Evolutionary conservation across 2,888 invertebrate species (phyloP).

Genomic region (Prosopocoilus inquinatus): DNA sequence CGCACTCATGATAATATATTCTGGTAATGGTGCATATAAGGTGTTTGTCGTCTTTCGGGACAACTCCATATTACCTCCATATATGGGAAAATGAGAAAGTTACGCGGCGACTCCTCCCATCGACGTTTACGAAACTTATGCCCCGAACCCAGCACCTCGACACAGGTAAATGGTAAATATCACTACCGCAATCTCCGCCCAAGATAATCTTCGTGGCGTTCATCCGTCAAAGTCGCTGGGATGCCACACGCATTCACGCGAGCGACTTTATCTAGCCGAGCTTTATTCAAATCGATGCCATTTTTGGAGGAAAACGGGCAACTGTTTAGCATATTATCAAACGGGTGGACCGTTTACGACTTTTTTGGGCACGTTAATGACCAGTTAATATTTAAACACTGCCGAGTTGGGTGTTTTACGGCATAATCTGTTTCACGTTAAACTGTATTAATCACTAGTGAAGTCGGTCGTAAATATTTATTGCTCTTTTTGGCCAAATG

Average conservation of each 20-base stretch:
- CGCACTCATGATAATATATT: constrained; percentile 26
- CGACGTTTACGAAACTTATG: constrained; percentile 25
- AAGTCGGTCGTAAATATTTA: no score
- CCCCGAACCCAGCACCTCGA: constrained; percentile 5
- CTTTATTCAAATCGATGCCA: not conserved
- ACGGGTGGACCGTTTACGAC: no score
- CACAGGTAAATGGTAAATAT: not conserved
- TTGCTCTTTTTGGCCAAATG: no score
- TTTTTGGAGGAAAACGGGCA: no score
- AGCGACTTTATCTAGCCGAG: not conserved
- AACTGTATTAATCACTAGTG: no score
- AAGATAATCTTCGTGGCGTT: not conserved
- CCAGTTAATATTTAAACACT: no score
- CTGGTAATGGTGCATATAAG: constrained; percentile 23
- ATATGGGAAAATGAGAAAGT: constrained; percentile 33
- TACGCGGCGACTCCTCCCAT: constrained; percentile 27
- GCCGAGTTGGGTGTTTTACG: no score
- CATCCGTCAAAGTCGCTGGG: not conserved
- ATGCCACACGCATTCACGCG: not conserved
- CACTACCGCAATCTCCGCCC: constrained; percentile 2
- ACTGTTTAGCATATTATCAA: no score
- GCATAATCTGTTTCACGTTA: no score
- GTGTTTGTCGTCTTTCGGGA: constrained; percentile 27
- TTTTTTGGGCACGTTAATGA: no score
- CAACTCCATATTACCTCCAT: constrained; percentile 30